phyloP scores from a whole-genome alignment of 1,140 invertebrate species.

The Drosophila lacertosa region DNA sequence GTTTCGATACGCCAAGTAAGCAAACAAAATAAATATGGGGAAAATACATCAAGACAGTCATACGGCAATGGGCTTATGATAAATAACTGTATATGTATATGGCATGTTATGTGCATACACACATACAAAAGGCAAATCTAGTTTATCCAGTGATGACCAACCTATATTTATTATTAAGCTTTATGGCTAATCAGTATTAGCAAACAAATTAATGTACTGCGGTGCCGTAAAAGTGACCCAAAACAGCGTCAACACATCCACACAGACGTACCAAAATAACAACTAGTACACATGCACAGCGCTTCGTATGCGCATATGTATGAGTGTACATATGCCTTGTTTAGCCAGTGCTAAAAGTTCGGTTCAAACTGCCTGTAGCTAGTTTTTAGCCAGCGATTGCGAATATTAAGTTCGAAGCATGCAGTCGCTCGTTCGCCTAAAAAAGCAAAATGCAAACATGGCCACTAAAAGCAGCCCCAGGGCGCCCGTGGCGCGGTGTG shows the following conservation, averaged over 20 bases:
- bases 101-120: not conserved
- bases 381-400: conserved; percentile 61
- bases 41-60: conserved; percentile 50
- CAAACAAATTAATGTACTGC: conserved; percentile 10
- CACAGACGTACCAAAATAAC: conserved; percentile 6
- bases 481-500: not conserved
- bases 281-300: conserved; percentile 7
- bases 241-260: conserved; percentile 28
- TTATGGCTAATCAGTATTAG: conserved; percentile 26
- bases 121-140: conserved; percentile 31
- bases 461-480: conserved; percentile 26
- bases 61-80: conserved; percentile 27
- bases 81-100: conserved; percentile 36
- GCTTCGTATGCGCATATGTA: not conserved
- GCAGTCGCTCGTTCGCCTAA: conserved; percentile 25
- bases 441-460: conserved; percentile 46
- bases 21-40: conserved; percentile 47
- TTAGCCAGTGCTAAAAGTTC: conserved; percentile 41
- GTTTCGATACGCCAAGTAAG: conserved; percentile 11
- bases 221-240: conserved; percentile 33
- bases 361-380: conserved; percentile 69
- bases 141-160: conserved; percentile 37
- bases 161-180: conserved; percentile 58
- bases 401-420: conserved; percentile 41
- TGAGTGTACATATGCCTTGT: conserved; percentile 18